Conservation (phyloP, 2,113 vertebrate species). For the Lepus americanus region DNA sequence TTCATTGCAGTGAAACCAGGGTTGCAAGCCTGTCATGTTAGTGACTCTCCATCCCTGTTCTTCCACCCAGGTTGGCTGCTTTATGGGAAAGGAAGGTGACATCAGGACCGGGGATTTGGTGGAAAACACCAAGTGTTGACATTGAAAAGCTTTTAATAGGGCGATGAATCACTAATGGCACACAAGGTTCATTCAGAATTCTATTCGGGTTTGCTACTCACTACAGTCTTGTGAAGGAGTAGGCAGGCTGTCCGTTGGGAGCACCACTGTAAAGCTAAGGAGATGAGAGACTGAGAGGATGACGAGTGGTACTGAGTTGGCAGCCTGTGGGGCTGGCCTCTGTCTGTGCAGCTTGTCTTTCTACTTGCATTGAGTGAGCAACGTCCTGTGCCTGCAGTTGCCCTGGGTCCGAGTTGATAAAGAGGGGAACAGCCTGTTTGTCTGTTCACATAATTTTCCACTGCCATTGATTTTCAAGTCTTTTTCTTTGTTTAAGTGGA, state of each 20-base stretch:
- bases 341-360: not conserved
- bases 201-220: not conserved
- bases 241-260: not conserved
- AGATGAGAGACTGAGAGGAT: not conserved
- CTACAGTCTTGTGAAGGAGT: not conserved
- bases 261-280: not conserved
- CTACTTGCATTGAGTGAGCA: not conserved
- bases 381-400: not conserved
- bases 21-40: not conserved
- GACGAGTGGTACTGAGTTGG: not conserved
- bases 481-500: not conserved
- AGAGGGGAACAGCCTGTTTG: not conserved
- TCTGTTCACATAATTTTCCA: not conserved
- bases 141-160: conserved; percentile 31
- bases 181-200: not conserved
- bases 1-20: not conserved
- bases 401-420: not conserved
- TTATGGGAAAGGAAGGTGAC: not conserved
- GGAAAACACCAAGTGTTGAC: not conserved
- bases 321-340: not conserved
- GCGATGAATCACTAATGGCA: not conserved
- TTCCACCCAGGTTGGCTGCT: not conserved
- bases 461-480: not conserved
- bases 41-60: not conserved
- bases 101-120: not conserved